These are phyloP conservation scores for Dipodomys stephensi DNA, from an alignment of 2,113 vertebrate species.

Conservation along the genomic window DNA sequence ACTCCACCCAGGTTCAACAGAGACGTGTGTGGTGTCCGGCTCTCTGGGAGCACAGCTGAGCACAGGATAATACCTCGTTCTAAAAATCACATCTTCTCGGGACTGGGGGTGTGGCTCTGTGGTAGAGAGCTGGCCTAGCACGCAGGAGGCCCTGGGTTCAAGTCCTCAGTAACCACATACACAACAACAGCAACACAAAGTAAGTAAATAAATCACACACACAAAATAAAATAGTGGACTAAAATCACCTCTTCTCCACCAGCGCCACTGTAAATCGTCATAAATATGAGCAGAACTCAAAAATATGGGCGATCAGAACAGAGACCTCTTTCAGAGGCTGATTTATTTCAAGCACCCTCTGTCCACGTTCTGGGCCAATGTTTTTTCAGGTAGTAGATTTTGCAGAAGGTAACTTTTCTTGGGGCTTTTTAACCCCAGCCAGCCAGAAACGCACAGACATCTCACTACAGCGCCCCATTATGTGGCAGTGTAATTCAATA, in stretches of 20 bases:
- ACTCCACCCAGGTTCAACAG: neutral
- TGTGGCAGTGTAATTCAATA: too few relatives aligned
- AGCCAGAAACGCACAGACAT: too few relatives aligned
- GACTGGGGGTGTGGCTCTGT: too few relatives aligned
- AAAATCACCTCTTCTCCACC: neutral
- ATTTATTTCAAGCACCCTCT: conserved; percentile 35
- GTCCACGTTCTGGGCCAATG: neutral
- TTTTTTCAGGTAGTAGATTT: conserved; percentile 1
- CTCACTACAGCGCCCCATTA: too few relatives aligned
- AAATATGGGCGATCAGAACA: neutral
- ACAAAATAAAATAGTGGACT: conserved; percentile 16
- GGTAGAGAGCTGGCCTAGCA: too few relatives aligned
- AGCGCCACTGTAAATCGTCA: neutral
- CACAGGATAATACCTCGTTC: neutral
- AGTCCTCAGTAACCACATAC: too few relatives aligned
- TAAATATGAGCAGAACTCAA: neutral
- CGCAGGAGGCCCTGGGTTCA: too few relatives aligned
- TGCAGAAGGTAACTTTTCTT: neutral
- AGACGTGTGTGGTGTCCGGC: neutral
- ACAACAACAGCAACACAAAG: too few relatives aligned
- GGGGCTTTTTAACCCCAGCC: too few relatives aligned
- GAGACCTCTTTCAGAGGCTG: neutral
- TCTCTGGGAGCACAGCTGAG: neutral
- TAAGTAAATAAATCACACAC: neutral
- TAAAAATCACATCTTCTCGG: too few relatives aligned